Evolutionary conservation across 2,888 invertebrate genomes (phyloP), one percentile per base, ranked within the genome.

Genomic region (Trichogramma evanescens): DNA sequence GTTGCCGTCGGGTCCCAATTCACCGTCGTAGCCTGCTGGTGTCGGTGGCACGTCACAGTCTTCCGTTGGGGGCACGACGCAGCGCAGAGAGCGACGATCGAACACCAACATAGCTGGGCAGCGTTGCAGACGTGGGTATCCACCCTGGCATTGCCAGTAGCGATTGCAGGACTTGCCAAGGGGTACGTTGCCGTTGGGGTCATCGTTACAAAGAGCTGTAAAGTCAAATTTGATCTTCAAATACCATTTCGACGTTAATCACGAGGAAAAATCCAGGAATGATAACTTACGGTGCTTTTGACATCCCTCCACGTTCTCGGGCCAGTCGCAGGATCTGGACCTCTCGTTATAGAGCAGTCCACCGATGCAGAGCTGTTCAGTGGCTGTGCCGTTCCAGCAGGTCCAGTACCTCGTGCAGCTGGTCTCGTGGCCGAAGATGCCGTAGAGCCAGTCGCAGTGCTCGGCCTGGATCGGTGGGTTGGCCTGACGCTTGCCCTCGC

Each of bases 331-430:
- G 53, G 93, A 91, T 77, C 93, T 91, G 0, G 92, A 89, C 70
- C 88, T 86, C 79, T 94, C 93, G 75, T 93, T 93, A 83, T 93
- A 94, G 40, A 94, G 82, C 51, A 94, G 84, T 1, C 93, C 93
- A 39, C 93, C 93, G 72, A 93, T 93, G 79, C 94, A 94, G 56
- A 93, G 86, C 77, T 94, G 93, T 74, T 94, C 93, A 0, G 92
- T 93, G 8, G 93, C 89, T 0, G 94, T 94, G 10, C 93, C 93
- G 78, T 94, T 94, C 94, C 93, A 94, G 77, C 94, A 94, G 0
- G 93, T 93, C 93, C 93, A 94, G 77, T 93, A 94, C 54, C 93
- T 82, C 4, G 93, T 94, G 81, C 94, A 94, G 1, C 92, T 93
- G 0, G 93, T 93, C 81, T 93, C 93, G 78, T 94, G 94, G 0